Percentiles rank a stretch among this genome's conserved stretches.
Conservation (phyloP, 1,140 invertebrate species). For the Xylocopa sonorina region DNA sequence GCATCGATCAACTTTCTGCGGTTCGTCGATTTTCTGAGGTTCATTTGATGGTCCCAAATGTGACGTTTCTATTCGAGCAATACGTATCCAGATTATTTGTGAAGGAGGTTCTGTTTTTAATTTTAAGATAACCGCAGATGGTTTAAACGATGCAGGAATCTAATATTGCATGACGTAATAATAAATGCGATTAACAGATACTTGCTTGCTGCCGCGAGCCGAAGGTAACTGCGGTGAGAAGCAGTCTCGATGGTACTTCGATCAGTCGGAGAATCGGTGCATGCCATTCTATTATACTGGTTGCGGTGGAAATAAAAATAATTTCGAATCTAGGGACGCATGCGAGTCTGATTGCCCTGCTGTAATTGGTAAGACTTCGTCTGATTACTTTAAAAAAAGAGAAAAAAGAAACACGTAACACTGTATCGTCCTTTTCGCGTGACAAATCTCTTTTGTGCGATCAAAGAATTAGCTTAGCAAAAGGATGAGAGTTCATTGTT, state of each 20-base stretch:
- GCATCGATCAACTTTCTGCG: neutral
- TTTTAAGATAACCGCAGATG: neutral
- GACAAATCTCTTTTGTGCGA: neutral
- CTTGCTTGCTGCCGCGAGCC: slow-evolving; percentile 90
- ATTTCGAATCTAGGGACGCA: slow-evolving; percentile 89
- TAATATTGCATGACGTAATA: slow-evolving; percentile 76
- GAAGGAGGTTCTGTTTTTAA: no score
- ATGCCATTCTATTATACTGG: slow-evolving; percentile 97
- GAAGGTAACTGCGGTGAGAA: slow-evolving; percentile 91
- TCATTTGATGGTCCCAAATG: no score
- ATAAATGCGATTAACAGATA: slow-evolving; percentile 83
- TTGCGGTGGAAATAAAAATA: slow-evolving; percentile 95
- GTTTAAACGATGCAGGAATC: neutral
- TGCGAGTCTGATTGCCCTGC: slow-evolving; percentile 92
- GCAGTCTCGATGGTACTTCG: slow-evolving; percentile 93
- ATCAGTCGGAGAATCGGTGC: slow-evolving; percentile 92
- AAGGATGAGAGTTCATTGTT: no score
- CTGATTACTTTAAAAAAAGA: neutral
- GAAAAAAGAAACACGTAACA: neutral
- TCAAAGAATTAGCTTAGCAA: no score
- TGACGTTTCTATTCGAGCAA: no score
- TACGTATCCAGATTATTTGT: no score
- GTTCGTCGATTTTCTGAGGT: no score
- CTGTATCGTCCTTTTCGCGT: neutral
- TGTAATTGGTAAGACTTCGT: slow-evolving; percentile 87